A percentile compares a stretch with the other conserved stretches of the same genome.
Conservation (phyloP, 2,797 vertebrate genomes). For the Todus mexicanus region DNA sequence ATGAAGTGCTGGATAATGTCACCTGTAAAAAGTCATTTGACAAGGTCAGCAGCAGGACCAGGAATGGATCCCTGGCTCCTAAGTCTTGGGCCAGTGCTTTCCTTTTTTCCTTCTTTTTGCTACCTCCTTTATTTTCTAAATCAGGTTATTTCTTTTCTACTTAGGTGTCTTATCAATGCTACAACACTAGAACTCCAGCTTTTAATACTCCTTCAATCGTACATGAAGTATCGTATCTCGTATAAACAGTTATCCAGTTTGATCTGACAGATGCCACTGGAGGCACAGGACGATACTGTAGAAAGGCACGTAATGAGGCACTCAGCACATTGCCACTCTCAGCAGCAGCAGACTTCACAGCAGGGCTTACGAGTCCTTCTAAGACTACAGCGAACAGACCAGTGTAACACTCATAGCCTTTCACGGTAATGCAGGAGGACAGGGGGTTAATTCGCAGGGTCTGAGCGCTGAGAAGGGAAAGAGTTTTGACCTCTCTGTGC, state of each 20-base stretch:
- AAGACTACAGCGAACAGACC: neutral
- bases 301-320: neutral
- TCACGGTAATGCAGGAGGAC: neutral
- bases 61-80: neutral
- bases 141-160: neutral
- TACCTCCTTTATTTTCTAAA: neutral
- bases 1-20: neutral
- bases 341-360: neutral
- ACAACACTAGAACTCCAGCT: neutral
- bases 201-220: neutral
- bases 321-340: neutral
- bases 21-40: neutral
- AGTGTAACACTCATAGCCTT: neutral
- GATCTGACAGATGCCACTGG: neutral
- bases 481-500: neutral
- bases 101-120: neutral
- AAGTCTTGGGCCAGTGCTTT: neutral
- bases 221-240: neutral
- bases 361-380: neutral
- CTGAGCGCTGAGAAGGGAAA: neutral
- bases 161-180: neutral
- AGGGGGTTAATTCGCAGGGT: rapidly evolving
- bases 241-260: neutral
- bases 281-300: neutral
- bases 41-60: neutral